These are phyloP conservation scores for Megastigmus dorsalis DNA, from an alignment of 2,888 invertebrate genomes.

Conservation along the genomic window DNA sequence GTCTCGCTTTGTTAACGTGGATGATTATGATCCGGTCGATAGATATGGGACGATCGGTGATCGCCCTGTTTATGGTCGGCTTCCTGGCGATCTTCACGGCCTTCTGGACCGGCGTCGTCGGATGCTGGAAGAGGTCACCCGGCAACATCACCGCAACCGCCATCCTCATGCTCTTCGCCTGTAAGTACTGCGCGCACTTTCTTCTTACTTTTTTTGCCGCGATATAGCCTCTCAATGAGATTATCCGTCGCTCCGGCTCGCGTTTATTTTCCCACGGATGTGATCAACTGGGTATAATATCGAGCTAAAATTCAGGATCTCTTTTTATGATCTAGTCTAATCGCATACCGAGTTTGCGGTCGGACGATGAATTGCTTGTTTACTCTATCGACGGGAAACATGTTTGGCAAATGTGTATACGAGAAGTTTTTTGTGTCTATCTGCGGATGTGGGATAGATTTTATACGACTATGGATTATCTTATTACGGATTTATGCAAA, in stretches of 20 bases:
- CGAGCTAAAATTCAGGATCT: too few relatives aligned
- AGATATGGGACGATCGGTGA: constrained; percentile 93
- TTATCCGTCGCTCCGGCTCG: neutral
- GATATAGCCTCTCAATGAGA: neutral
- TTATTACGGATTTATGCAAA: too few relatives aligned
- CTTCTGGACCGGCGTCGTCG: constrained; percentile 96
- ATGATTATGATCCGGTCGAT: constrained; percentile 51
- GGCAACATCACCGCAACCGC: constrained; percentile 96
- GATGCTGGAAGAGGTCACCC: constrained; percentile 96
- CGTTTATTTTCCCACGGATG: neutral
- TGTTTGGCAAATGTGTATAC: too few relatives aligned
- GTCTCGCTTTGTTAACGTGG: constrained; percentile 2
- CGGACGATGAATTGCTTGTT: too few relatives aligned
- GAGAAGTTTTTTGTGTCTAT: too few relatives aligned
- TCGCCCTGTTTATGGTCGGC: constrained; percentile 94
- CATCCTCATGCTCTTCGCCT: constrained; percentile 90
- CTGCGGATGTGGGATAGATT: too few relatives aligned
- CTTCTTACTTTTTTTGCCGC: neutral
- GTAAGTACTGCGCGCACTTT: constrained; percentile 77
- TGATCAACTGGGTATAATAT: too few relatives aligned
- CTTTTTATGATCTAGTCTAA: too few relatives aligned
- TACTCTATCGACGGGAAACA: too few relatives aligned
- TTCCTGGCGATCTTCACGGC: constrained; percentile 94
- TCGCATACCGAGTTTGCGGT: too few relatives aligned
- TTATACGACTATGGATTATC: too few relatives aligned